Evolutionary conservation across 1,140 invertebrate species (phyloP), one percentile per base, ranked within the genome.

Genomic region (Drosophila pectinifera): DNA sequence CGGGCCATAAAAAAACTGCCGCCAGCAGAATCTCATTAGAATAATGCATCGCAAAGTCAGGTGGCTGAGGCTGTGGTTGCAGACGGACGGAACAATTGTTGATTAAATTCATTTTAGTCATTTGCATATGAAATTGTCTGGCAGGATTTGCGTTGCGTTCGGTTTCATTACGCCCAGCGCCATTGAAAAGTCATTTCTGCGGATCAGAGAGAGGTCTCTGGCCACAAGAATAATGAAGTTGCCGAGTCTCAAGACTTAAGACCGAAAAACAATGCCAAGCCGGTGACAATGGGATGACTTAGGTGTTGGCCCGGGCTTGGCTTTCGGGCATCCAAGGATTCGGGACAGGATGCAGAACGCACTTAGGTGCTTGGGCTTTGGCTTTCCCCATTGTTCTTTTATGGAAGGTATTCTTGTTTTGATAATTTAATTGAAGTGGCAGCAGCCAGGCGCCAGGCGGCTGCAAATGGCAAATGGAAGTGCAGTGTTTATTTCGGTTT

Each of bases 401-500:
- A 43, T 57, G 63, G 42, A 48, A 20, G 65, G n/a, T 53, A 42
- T 78, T 53, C 73, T 67, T 86, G 82, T 86, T 86, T 68, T 89
- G 84, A 89, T 89, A 89, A 89, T 89, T 89, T 89, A 89, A 89
- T 89, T 89, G 84, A 89, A 83, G 78, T 83, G 80, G 59, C 75
- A 68, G 59, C 57, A 70, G 65, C 57, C 49, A 36, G 28, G 54
- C 53, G 53, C 70, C 73, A 65, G 59, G 49, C 64, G 62, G 34
- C n/a, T 38, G 38, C 54, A 72, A 28, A 41, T 49, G 43, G 24
- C 36, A 75, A 76, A 76, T 76, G 73, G 72, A 75, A 77, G 58
- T 68, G 69, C 82, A 65, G 64, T 83, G 80, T 79, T 84, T 80
- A 78, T 68, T 75, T 74, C 45, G 43, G 28, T 58, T 62, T 51